Conservation (phyloP, 2,797 vertebrate species). For the Microctenopoma lineatum region DNA sequence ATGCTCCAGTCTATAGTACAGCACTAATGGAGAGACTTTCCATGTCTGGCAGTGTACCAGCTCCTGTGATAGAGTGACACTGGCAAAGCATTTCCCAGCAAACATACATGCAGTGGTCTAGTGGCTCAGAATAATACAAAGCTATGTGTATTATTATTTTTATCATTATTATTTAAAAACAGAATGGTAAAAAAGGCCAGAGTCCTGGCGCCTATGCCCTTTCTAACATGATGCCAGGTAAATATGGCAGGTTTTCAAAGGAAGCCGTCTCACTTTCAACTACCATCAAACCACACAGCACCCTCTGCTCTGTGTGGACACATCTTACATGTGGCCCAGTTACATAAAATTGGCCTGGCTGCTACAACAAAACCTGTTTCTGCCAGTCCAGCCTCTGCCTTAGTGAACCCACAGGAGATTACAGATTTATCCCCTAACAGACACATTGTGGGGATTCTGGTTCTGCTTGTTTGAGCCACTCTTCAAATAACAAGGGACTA, state of each 20-base stretch:
- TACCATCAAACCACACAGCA: neutral
- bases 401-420: neutral
- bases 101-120: neutral
- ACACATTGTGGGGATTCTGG: neutral
- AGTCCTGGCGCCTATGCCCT: no score
- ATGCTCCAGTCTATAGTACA: neutral
- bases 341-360: neutral
- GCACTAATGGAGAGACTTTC: neutral
- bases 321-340: neutral
- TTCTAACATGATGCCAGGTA: neutral
- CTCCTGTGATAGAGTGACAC: neutral
- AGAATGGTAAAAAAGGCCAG: no score
- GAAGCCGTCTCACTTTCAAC: neutral
- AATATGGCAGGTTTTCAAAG: neutral
- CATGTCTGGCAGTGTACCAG: neutral
- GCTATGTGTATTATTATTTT: no score
- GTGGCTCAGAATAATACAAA: neutral
- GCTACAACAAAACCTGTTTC: neutral
- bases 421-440: neutral
- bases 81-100: neutral
- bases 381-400: neutral
- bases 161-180: no score
- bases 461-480: neutral
- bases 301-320: neutral
- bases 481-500: neutral